These are phyloP conservation scores for Romanogobio albipinnatus DNA, from an alignment of 2,113 vertebrate species.

Conservation along the genomic window DNA sequence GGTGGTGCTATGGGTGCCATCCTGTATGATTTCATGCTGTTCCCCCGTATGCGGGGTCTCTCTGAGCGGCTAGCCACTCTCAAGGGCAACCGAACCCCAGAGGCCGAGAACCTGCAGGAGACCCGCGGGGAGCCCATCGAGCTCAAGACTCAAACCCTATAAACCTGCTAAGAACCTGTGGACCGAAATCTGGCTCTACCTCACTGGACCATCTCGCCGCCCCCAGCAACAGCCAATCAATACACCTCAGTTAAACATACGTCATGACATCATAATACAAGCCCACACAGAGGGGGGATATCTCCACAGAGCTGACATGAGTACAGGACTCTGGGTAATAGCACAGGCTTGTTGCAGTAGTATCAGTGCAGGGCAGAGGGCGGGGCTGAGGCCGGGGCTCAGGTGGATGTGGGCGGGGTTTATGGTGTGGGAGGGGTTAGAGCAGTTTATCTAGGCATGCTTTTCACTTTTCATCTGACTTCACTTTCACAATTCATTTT, in stretches of 20 bases:
- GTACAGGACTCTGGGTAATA: background rate
- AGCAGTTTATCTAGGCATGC: conserved; percentile 71
- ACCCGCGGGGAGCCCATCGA: conserved; percentile 84
- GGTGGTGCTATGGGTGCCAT: conserved; percentile 85
- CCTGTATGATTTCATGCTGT: conserved; percentile 90
- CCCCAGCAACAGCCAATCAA: background rate
- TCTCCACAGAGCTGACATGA: background rate
- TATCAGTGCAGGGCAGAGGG: conserved; percentile 32
- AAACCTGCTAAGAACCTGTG: conserved; percentile 66
- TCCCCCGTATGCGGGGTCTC: conserved; percentile 86
- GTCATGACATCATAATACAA: too few species aligned
- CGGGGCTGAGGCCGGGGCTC: conserved; percentile 46
- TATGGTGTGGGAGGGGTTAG: conserved; percentile 58
- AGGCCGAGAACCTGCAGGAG: conserved; percentile 80
- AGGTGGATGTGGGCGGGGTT: conserved; percentile 29
- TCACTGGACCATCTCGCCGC: conserved; percentile 25
- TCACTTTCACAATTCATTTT: conserved; percentile 62
- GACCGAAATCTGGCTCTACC: conserved; percentile 63
- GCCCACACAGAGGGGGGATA: background rate
- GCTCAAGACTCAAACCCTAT: conserved; percentile 90
- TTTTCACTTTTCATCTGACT: conserved; percentile 72
- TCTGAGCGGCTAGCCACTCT: conserved; percentile 90
- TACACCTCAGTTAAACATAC: background rate
- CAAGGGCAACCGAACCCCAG: conserved; percentile 81
- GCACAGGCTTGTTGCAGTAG: background rate